These are phyloP conservation scores for Zaprionus capensis DNA, from an alignment of 1,140 invertebrate genomes.

Conservation along the genomic window DNA sequence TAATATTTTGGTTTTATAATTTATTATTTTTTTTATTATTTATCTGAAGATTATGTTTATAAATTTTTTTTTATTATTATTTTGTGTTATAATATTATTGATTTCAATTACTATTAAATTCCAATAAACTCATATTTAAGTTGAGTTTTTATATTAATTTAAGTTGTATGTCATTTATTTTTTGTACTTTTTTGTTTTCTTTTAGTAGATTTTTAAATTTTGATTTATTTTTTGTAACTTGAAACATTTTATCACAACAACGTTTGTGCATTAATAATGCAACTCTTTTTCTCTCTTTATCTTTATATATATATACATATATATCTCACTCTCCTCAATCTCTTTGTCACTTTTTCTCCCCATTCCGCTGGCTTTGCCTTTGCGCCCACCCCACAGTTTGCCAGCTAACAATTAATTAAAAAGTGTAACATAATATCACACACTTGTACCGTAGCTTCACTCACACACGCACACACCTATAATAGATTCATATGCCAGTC, in stretches of 20 bases:
- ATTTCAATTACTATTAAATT: neutral
- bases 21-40: neutral
- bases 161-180: neutral
- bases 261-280: slow-evolving; percentile 15
- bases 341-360: neutral
- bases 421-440: slow-evolving; percentile 13
- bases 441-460: neutral
- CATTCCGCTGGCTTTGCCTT: neutral
- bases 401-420: slow-evolving; percentile 19
- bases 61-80: neutral
- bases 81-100: neutral
- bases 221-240: slow-evolving; percentile 4
- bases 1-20: neutral
- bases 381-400: neutral
- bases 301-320: neutral
- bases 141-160: neutral
- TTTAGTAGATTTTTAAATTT: neutral
- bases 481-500: slow-evolving; percentile 21
- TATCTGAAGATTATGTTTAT: neutral
- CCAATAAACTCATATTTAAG: neutral
- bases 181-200: neutral
- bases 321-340: neutral
- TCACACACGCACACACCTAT: neutral
- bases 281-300: neutral
- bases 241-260: slow-evolving; percentile 10